Evolutionary conservation across 2,797 vertebrate species (phyloP).

Genomic region (Arrhamphus sclerolepis): DNA sequence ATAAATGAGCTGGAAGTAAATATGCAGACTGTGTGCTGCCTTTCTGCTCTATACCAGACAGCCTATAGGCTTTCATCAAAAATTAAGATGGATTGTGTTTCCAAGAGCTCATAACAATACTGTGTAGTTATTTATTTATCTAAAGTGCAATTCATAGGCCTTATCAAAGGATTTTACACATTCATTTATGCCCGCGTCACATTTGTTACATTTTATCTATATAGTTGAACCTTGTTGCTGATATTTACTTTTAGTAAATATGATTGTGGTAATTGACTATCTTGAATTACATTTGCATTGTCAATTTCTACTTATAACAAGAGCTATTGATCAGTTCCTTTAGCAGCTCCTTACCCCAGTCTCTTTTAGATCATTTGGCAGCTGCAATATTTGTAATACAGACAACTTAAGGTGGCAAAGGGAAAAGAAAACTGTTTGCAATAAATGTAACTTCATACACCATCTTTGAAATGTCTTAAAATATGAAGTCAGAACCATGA

Average conservation of each 20-base stretch:
- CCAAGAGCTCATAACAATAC: constrained; percentile 62
- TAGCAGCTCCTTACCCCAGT: constrained; percentile 35
- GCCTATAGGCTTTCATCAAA: constrained; percentile 76
- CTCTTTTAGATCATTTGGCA: constrained; percentile 34
- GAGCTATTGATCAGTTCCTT: constrained; percentile 27
- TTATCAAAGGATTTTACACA: constrained; percentile 39
- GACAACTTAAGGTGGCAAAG: constrained; percentile 32
- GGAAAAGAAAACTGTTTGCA: constrained; percentile 1
- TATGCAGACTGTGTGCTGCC: constrained; percentile 77
- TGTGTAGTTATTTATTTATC: constrained; percentile 65
- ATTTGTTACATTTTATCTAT: constrained; percentile 29
- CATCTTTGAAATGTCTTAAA: constrained; percentile 2
- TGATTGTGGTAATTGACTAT: constrained; percentile 20
- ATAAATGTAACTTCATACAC: background rate
- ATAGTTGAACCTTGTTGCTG: constrained; percentile 8
- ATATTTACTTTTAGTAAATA: constrained; percentile 30
- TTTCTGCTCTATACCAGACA: constrained; percentile 67
- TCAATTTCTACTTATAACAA: constrained; percentile 33
- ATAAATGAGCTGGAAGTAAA: constrained; percentile 87
- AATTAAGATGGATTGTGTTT: constrained; percentile 78
- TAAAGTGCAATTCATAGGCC: constrained; percentile 43
- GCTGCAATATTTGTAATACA: constrained; percentile 40
- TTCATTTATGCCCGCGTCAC: constrained; percentile 13
- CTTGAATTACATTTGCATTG: constrained; percentile 13
- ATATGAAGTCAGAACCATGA: background rate